Evolutionary conservation across 2,888 invertebrate species (phyloP), one percentile per base, ranked within the genome.

Genomic region (Eupithecia tripunctaria): DNA sequence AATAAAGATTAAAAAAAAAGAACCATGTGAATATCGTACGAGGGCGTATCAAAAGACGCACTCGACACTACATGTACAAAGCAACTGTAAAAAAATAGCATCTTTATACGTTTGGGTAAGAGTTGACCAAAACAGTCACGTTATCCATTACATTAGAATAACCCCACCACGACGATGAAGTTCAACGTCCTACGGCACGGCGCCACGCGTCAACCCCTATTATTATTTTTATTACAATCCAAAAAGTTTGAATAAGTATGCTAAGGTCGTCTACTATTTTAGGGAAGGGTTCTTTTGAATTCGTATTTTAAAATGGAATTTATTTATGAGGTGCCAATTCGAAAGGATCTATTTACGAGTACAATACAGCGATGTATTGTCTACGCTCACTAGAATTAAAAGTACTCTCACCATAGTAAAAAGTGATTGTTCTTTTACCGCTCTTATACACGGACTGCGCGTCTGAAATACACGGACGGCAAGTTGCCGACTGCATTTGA

Each of bases 141-240:
- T 41, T 18, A n/a, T 43, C 73, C 74, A 77, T 78, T 78, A 76
- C 38, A 76, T 78, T 78, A 65, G 60, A 73, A 71, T 67, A 51
- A 21, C 51, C 51, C 21, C 21, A 51, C 21, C 21, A 51, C 51
- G 21, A 78, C 79, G 76, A 77, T 68, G 76, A 82, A 80, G 93
- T 91, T 93, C 93, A 93, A 89, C 81, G 92, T 81, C 89, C 93
- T 79, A 70, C 47, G 18, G 68, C 73, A 5, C 62, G 68, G 73
- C 81, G 90, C 90, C 92, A 91, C 92, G 90, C 91, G 91, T 86
- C 90, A 78, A 80, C 84, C 90, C 88, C 86, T 85, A 81, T 83
- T 85, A 82, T 86, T 90, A 89, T 88, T 89, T 85, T 88, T 88
- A 88, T 80, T 81, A 82, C 81, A 77, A 78, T 79, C 82, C 83